Base-by-base conservation (phyloP, 2,888 invertebrate genomes). In the Agriotes lineatus region DNA sequence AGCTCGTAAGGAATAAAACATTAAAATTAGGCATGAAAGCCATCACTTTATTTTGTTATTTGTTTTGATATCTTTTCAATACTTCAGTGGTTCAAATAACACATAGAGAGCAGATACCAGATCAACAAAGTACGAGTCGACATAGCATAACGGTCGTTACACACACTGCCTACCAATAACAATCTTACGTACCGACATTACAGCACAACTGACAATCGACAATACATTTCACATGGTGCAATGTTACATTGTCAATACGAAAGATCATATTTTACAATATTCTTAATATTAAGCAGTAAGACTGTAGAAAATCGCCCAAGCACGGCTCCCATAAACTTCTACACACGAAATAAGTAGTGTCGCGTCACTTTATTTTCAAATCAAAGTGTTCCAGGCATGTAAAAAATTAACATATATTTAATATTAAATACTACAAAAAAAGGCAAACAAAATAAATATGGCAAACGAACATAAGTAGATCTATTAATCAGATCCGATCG, bases 71-170 rank as follows among this genome's bases (percentile, higher is more conserved):
- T 75, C 70, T 73, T 74, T 72, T 73, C 73, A 74, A 73, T 75
- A 76, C 74, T 76, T 75, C 69, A 72, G 68, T 73, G 74, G 72
- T 71, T 76, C 72, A 73, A 67, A 75, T 76, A 75, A 76, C 76
- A 76, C 75, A 75, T 76, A 76, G 76, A 76, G 76, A 76, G 76
- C 76, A 74, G 73, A 72, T 75, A 76, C 72, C 74, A 71, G 71
- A 74, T 71, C 71, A 69, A 71, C 67, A 71, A 66, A 69, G 70
- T 69, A 70, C 58, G 66, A 67, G 59, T 72, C 72, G 69, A 72
- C 69, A 71, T 66, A 69, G 61, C 63, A 70, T 68, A 71, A 64
- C 69, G 59, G 59, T 69, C 67, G 57, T 63, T 64, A 74, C 72
- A 75, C 73, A 74, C 72, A 75, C 74, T 73, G 74, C 72, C 72